A percentile compares a stretch with the other conserved stretches of the same genome.
Conservation (phyloP, 2,113 vertebrate genomes). For the Misgurnus anguillicaudatus region DNA sequence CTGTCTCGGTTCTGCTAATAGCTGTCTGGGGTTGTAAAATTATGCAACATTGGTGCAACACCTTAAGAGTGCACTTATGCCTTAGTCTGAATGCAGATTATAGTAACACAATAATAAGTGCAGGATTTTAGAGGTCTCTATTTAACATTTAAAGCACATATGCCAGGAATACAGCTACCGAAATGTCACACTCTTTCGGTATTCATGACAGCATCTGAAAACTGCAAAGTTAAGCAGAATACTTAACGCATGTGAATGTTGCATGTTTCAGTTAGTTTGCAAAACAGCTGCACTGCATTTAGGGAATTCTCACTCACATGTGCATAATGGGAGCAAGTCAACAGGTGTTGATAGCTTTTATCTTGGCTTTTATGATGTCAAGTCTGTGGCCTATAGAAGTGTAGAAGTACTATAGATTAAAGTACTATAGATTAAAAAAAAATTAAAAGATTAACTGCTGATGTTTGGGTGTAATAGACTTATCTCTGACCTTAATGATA, state of each 20-base stretch:
- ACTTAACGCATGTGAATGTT: neutral
- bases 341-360: neutral
- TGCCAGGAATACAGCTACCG: neutral
- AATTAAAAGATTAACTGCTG: too few species aligned
- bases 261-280: neutral
- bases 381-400: too few species aligned
- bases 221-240: neutral
- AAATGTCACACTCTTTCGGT: neutral
- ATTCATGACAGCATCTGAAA: neutral
- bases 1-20: neutral
- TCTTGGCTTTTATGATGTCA: neutral
- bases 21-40: neutral
- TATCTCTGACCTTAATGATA: too few species aligned
- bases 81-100: slow-evolving; percentile 31
- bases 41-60: slow-evolving; percentile 36
- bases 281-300: neutral
- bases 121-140: neutral
- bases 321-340: neutral
- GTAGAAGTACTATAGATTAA: too few species aligned
- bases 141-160: neutral
- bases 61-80: neutral
- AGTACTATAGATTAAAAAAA: too few species aligned
- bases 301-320: neutral
- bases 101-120: slow-evolving; percentile 31
- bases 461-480: too few species aligned